Percentiles rank a stretch among this genome's conserved stretches.
These are phyloP conservation scores for Leptinotarsa tumamoca DNA, from an alignment of 2,888 invertebrate species.

Conservation along the genomic window DNA sequence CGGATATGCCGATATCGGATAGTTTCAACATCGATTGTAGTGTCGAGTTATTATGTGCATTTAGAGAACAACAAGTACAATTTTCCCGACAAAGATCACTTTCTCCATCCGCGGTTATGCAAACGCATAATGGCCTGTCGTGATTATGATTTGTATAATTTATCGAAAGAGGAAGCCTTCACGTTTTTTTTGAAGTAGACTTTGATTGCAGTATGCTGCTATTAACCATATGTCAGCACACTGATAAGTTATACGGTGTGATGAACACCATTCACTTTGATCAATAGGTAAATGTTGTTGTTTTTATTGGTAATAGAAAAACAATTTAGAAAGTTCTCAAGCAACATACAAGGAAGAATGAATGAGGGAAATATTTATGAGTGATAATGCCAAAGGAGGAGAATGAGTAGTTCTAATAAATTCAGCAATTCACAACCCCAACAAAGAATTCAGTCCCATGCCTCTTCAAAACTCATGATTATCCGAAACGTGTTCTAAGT, in stretches of 20 bases:
- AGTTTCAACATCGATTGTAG: too few relatives aligned
- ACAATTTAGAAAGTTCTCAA: constrained; percentile 6
- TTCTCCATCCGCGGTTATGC: background rate
- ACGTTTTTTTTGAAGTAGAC: background rate
- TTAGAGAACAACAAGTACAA: background rate
- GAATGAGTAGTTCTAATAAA: too few relatives aligned
- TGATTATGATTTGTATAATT: constrained; percentile 7
- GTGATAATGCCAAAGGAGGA: too few relatives aligned
- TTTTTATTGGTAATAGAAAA: background rate
- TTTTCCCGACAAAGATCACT: background rate
- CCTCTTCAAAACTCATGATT: too few relatives aligned
- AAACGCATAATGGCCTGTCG: background rate
- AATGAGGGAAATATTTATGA: too few relatives aligned
- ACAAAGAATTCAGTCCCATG: too few relatives aligned
- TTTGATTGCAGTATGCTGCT: background rate
- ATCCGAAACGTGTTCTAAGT: too few relatives aligned
- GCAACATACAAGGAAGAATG: too few relatives aligned
- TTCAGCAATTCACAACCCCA: too few relatives aligned
- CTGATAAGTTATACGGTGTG: background rate
- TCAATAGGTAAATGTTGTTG: background rate
- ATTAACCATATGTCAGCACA: constrained; percentile 3
- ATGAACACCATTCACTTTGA: background rate
- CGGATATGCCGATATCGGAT: too few relatives aligned
- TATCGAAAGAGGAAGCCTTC: background rate
- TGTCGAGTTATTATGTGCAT: background rate